phyloP scores from a whole-genome alignment of 2,113 vertebrate species.

The Arvicanthis niloticus region DNA sequence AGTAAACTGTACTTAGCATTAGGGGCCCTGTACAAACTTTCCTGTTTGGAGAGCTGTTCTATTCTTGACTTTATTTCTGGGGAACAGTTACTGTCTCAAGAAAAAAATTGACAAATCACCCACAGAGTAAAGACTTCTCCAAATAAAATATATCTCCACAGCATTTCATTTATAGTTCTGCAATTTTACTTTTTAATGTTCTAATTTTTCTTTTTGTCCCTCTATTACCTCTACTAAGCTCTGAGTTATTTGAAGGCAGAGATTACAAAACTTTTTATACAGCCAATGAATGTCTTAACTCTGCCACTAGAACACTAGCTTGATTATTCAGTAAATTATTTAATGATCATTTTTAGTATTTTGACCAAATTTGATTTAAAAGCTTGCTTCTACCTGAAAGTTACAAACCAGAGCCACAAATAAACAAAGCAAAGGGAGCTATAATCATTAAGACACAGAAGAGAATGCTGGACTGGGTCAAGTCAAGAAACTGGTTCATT shows the following conservation, averaged over 20 bases:
- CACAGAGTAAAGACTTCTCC: background rate
- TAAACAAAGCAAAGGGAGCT: background rate
- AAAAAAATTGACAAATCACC: background rate
- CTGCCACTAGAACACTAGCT: background rate
- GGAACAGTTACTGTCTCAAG: slow-evolving; percentile 18
- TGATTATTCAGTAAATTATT: slow-evolving; percentile 46
- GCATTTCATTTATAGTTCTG: slow-evolving; percentile 21
- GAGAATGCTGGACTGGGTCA: background rate
- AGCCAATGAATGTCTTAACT: slow-evolving; percentile 5
- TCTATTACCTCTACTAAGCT: background rate
- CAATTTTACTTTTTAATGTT: background rate
- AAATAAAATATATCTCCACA: background rate
- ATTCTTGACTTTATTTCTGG: background rate
- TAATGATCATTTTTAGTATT: background rate
- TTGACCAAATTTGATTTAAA: background rate
- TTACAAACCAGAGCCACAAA: background rate
- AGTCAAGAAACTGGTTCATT: background rate
- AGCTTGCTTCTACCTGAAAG: background rate
- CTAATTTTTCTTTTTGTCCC: slow-evolving; percentile 1
- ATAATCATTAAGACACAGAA: background rate
- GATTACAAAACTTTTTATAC: background rate
- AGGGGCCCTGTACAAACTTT: background rate
- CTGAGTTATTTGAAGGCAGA: background rate
- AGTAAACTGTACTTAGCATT: background rate
- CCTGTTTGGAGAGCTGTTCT: slow-evolving; percentile 5